Conservation (phyloP, 2,797 vertebrate species). For the Macropodus opercularis region DNA sequence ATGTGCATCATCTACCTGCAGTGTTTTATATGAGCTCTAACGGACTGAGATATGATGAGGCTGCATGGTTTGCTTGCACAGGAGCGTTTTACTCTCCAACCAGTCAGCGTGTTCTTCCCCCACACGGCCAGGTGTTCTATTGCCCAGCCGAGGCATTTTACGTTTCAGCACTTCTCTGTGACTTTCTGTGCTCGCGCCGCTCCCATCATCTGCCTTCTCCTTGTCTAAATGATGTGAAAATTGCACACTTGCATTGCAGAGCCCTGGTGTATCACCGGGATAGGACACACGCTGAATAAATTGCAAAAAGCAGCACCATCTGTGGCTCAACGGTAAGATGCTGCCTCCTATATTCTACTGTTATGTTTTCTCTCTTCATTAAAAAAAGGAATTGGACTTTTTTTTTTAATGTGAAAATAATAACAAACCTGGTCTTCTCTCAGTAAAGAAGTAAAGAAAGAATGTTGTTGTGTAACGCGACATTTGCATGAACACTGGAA, state of each 20-base stretch:
- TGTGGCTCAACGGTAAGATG: neutral
- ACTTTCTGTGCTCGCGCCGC: constrained; percentile 4
- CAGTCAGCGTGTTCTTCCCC: constrained; percentile 37
- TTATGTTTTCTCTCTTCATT: too few species aligned
- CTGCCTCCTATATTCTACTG: neutral
- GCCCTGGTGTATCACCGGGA: constrained; percentile 22
- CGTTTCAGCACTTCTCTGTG: constrained; percentile 47
- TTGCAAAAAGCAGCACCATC: constrained; percentile 1
- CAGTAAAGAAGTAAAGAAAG: too few species aligned
- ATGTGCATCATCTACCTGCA: neutral
- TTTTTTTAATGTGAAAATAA: too few species aligned
- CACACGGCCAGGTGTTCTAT: constrained; percentile 40
- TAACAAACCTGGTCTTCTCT: too few species aligned
- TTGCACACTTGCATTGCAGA: constrained; percentile 41
- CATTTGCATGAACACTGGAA: too few species aligned
- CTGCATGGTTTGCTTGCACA: constrained; percentile 38
- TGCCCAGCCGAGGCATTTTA: constrained; percentile 35
- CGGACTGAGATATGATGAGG: constrained; percentile 6
- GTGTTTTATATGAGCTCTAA: constrained; percentile 17
- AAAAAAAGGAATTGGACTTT: too few species aligned
- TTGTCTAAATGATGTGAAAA: constrained; percentile 51
- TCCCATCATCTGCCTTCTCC: constrained; percentile 26
- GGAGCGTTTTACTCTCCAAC: constrained; percentile 36
- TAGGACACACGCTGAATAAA: constrained; percentile 12
- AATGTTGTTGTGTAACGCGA: too few species aligned